Conservation (phyloP, 2,888 invertebrate species). For the Caenorhabditis zanzibari region DNA sequence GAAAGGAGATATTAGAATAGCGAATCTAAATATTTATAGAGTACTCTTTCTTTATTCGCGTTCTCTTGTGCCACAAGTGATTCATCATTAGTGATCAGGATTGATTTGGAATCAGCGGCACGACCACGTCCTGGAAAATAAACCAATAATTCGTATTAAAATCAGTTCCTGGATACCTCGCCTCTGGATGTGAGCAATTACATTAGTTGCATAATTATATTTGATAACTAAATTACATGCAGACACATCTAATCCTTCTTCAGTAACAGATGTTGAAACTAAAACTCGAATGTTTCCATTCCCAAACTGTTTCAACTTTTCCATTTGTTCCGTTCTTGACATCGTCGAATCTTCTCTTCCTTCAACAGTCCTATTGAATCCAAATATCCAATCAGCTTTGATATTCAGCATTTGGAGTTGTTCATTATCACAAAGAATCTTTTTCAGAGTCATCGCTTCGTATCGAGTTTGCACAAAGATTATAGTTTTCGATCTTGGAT, state of each 20-base stretch:
- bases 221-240: constrained; percentile 77
- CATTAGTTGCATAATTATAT: constrained; percentile 76
- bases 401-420: constrained; percentile 39
- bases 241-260: constrained; percentile 76
- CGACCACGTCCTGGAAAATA: constrained; percentile 66
- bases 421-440: constrained; percentile 48
- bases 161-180: constrained; percentile 60
- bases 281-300: constrained; percentile 64
- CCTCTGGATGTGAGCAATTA: constrained; percentile 77
- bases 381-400: constrained; percentile 46
- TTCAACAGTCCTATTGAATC: constrained; percentile 46
- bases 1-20: not conserved
- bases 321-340: constrained; percentile 49
- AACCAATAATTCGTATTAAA: not conserved
- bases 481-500: constrained; percentile 67
- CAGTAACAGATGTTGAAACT: constrained; percentile 75
- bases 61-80: constrained; percentile 57
- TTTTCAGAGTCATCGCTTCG: constrained; percentile 55
- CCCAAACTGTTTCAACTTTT: constrained; percentile 40
- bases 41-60: constrained; percentile 55
- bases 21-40: not conserved
- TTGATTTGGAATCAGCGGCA: constrained; percentile 56
- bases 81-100: constrained; percentile 63
- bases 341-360: constrained; percentile 30
- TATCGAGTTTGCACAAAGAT: constrained; percentile 71